Base-by-base conservation (phyloP, 2,888 invertebrate species). In the Volucella zonaria region DNA sequence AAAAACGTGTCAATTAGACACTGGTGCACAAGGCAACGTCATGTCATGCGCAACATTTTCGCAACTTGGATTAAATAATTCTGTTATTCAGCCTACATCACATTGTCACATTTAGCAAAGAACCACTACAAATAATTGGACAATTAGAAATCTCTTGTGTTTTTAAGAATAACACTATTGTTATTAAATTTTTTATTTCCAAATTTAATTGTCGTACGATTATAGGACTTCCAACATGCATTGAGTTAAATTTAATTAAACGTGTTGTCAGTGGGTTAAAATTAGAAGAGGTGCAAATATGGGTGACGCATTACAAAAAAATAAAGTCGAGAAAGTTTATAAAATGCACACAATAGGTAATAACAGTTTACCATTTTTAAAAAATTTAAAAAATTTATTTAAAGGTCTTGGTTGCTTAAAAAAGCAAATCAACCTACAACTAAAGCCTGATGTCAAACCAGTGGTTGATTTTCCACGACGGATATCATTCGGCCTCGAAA, bases 1-100 rank as follows among this genome's bases (percentile, higher is more conserved):
- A 58, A 11, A n/a, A 2, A 66, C 52, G 14, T 74, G 73, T 47
- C 73, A 79, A 67, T 42, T 79, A 1, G 73, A 79, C 73, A 79
- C 73, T 1, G 73, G 73, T 18, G 45, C 80, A n/a, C 62, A 80
- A 54, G 68, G 31, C n/a, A 74, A 80, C 23, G 52, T 73, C 0
- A 67, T 80, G 45, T 74, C 74, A 6, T 4, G 47, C 9, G 40
- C 3, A 52, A 45, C 11, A 40, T 54, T 67, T 45, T 31, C 18
- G 23, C 59, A 54, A 40, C 38, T 71, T 18, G 49, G 49, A 8
- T 14, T 61, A 54, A 67, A 67, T n/a, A 4, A 15, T 49, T 8
- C 12, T 15, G 8, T 8, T 54, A 54, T 52, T 15, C 3, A 11
- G 11, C 31, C 43, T 18, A 42, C 66, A 58, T 51, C 54, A 40